These are phyloP conservation scores for Strigamia crassipes DNA, from an alignment of 2,888 invertebrate species.

Conservation along the genomic window DNA sequence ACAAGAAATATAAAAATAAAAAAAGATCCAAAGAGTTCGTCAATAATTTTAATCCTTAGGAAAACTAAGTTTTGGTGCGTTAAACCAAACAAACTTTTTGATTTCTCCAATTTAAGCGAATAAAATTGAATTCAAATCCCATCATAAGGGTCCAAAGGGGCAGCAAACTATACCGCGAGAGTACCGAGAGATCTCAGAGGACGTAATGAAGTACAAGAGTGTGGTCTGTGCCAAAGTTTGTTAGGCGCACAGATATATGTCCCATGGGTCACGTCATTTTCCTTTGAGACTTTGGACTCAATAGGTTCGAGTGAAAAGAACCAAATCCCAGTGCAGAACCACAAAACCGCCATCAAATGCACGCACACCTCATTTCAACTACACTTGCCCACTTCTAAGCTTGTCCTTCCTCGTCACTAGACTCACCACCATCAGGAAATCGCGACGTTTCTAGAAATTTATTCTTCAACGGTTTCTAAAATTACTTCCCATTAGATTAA, in stretches of 20 bases:
- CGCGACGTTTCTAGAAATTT: too few species aligned
- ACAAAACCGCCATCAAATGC: slow-evolving; percentile 33
- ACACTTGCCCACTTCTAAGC: neutral
- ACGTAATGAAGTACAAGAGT: slow-evolving; percentile 32
- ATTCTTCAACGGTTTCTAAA: too few species aligned
- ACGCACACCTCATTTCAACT: slow-evolving; percentile 24
- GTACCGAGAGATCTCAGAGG: neutral
- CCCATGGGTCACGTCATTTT: slow-evolving; percentile 13
- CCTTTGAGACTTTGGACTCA: slow-evolving; percentile 24
- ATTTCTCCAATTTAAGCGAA: neutral
- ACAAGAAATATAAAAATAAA: neutral
- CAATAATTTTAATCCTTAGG: neutral
- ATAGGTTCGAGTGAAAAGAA: slow-evolving; percentile 22
- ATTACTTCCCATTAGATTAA: too few species aligned
- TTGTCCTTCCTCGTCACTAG: neutral
- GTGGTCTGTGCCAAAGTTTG: slow-evolving; percentile 34
- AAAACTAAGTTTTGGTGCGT: neutral
- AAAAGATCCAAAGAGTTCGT: neutral
- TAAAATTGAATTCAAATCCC: slow-evolving; percentile 24
- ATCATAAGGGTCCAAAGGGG: neutral
- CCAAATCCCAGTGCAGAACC: slow-evolving; percentile 22
- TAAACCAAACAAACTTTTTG: neutral
- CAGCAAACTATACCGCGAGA: neutral
- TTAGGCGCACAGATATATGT: slow-evolving; percentile 24
- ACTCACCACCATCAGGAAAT: neutral